Evolutionary conservation across 2,888 invertebrate species (phyloP).

Genomic region (Scaeva pyrastri): DNA sequence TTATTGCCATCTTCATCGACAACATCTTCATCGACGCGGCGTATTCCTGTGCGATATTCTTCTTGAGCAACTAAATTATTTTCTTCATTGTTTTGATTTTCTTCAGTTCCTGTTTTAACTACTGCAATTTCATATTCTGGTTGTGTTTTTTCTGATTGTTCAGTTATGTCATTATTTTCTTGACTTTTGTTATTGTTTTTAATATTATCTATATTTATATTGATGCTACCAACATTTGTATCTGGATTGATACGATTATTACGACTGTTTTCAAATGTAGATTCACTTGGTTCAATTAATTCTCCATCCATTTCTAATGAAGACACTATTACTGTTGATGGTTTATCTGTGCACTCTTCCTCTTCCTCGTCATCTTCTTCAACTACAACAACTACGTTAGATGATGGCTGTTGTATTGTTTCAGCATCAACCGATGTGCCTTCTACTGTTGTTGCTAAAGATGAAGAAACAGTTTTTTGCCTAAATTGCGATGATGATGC

Average conservation of each 20-base stretch:
- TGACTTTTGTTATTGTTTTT: constrained; percentile 44
- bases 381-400: not conserved
- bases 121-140: not conserved
- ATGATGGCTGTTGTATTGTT: constrained; percentile 13
- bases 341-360: not conserved
- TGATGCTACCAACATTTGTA: constrained; percentile 45
- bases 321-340: constrained; percentile 21
- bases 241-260: constrained; percentile 39
- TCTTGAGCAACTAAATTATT: constrained; percentile 62
- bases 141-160: constrained; percentile 7
- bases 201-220: constrained; percentile 40
- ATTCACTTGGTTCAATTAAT: not conserved
- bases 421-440: constrained; percentile 1
- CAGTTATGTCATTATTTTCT: constrained; percentile 18
- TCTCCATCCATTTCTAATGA: constrained; percentile 13
- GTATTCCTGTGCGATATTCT: constrained; percentile 80
- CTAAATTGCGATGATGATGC: not conserved
- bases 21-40: constrained; percentile 77
- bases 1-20: constrained; percentile 77
- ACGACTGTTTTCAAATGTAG: constrained; percentile 24
- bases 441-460: not conserved
- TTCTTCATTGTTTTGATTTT: constrained; percentile 28
- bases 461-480: not conserved
- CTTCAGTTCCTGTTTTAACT: not conserved
- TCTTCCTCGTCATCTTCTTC: not conserved